Conservation (phyloP, 2,797 vertebrate genomes). For the Merluccius polli region DNA sequence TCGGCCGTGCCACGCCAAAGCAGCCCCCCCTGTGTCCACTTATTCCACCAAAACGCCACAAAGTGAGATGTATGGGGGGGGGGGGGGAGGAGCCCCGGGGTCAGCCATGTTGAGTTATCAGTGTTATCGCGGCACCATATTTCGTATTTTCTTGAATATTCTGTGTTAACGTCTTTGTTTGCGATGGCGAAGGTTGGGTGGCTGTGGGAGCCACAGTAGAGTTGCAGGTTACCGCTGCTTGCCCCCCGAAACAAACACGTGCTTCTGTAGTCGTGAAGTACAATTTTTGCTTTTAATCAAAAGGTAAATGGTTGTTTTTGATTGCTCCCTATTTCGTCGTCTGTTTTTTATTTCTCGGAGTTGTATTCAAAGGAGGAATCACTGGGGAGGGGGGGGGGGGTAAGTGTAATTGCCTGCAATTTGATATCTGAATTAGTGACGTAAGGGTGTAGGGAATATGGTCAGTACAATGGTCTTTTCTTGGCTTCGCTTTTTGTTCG, state of each 20-base stretch:
- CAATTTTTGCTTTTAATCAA: background rate
- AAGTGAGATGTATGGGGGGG: too few species aligned
- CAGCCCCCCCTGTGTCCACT: background rate
- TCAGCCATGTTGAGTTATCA: constrained; percentile 33
- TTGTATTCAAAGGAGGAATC: background rate
- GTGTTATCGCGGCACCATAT: constrained; percentile 44
- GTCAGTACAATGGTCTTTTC: constrained; percentile 23
- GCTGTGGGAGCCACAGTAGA: constrained; percentile 49
- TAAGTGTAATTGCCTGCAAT: background rate
- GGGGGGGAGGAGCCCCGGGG: too few species aligned
- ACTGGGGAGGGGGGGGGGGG: background rate
- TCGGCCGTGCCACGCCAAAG: background rate
- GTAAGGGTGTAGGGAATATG: constrained; percentile 16
- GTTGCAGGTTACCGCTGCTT: constrained; percentile 12
- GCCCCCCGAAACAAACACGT: constrained; percentile 8
- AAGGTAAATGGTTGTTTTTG: background rate
- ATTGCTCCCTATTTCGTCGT: background rate
- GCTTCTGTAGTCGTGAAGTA: constrained; percentile 28
- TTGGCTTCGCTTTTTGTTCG: constrained; percentile 22
- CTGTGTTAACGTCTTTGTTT: constrained; percentile 60
- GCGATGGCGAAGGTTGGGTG: constrained; percentile 36
- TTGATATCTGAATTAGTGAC: constrained; percentile 19
- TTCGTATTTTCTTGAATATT: constrained; percentile 65
- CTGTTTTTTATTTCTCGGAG: background rate
- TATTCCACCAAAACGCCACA: background rate